phyloP scores from a whole-genome alignment of 2,113 vertebrate species.

The Rostratula benghalensis region DNA sequence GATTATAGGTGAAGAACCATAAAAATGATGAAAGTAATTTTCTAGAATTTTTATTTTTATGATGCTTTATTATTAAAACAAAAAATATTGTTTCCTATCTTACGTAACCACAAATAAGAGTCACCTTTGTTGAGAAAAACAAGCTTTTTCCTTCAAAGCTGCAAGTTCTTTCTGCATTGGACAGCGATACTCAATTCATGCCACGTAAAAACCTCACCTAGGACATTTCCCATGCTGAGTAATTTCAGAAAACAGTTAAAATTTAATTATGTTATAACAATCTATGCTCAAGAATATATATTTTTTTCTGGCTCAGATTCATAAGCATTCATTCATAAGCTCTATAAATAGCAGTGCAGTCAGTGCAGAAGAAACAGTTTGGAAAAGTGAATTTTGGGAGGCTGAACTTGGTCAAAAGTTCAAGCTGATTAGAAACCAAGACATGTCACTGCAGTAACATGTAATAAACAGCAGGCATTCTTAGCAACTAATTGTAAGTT shows the following conservation, averaged over 20 bases:
- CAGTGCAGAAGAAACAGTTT: neutral
- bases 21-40: conserved; percentile 50
- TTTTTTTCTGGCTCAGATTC: neutral
- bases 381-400: neutral
- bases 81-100: conserved; percentile 63
- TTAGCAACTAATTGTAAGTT: conserved; percentile 8
- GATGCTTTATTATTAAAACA: conserved; percentile 50
- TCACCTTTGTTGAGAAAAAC: neutral
- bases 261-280: neutral
- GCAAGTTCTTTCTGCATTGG: neutral
- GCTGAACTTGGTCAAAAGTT: neutral
- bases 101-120: conserved; percentile 44
- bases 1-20: conserved; percentile 15
- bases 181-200: neutral
- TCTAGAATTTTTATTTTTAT: conserved; percentile 63
- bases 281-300: neutral
- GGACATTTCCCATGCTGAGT: neutral
- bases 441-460: neutral
- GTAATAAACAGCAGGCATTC: conserved; percentile 5
- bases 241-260: neutral
- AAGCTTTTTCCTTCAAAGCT: neutral
- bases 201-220: neutral
- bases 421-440: neutral
- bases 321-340: neutral
- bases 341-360: neutral